Evolutionary conservation across 2,797 vertebrate genomes (phyloP).

Genomic region (Heteromormyrus szaboi): DNA sequence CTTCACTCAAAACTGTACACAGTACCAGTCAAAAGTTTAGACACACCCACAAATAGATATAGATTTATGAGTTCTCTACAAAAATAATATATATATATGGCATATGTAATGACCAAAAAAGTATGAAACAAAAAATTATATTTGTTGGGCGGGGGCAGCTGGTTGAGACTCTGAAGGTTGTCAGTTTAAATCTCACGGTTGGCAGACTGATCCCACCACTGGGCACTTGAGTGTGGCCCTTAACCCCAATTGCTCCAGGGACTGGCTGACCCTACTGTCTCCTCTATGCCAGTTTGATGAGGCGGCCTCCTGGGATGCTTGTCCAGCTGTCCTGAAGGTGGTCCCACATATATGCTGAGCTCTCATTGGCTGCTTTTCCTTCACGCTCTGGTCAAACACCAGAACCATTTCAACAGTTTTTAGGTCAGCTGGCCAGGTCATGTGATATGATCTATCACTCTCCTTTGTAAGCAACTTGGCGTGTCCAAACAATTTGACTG

Average conservation of each 20-base stretch:
- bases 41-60: background rate
- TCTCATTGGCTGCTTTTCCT: background rate
- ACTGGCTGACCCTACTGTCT: background rate
- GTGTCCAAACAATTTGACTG: background rate
- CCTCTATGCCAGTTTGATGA: no score
- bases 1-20: background rate
- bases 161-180: background rate
- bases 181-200: background rate
- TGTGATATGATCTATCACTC: background rate
- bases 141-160: background rate
- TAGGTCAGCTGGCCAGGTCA: background rate
- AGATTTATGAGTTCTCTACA: background rate
- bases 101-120: background rate
- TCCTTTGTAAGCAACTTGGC: background rate
- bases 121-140: background rate
- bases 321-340: no score
- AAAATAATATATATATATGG: background rate
- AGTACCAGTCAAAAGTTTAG: background rate
- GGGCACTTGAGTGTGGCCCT: background rate
- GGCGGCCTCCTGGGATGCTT: no score
- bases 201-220: background rate
- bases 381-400: background rate
- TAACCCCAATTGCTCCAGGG: background rate
- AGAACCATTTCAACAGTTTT: background rate
- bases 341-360: no score